Evolutionary conservation across 92 coral and sea anemone genomes (phyloP).

Genomic region (Epizoanthus fatuus): DNA sequence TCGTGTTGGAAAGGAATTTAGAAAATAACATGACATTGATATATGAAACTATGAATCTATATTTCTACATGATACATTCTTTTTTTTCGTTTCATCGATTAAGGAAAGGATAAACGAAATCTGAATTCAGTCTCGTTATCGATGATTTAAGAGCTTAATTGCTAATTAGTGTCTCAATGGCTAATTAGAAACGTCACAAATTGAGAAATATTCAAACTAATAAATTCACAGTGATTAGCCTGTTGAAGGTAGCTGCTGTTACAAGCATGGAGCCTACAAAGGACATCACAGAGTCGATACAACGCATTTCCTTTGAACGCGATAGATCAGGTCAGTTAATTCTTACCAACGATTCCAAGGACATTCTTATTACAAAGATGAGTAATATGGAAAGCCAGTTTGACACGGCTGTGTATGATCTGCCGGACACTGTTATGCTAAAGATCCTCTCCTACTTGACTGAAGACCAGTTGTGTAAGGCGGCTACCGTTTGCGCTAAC

Average conservation of each 20-base stretch:
- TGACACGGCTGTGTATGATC: conserved; percentile 46
- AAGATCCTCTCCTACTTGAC: conserved; percentile 78
- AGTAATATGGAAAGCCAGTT: background rate
- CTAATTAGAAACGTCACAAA: conserved; percentile 9
- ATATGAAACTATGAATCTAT: too few relatives aligned
- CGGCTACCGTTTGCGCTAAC: conserved; percentile 77
- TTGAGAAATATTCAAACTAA: background rate
- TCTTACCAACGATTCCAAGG: background rate
- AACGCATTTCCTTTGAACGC: background rate
- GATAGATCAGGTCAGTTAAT: background rate
- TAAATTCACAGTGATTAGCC: background rate
- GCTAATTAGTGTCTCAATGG: background rate
- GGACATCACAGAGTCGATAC: background rate
- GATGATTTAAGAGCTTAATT: background rate
- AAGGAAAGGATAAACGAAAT: too few relatives aligned
- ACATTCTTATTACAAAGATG: background rate
- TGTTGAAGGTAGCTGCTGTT: background rate
- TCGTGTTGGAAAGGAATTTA: too few relatives aligned
- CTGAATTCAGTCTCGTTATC: background rate
- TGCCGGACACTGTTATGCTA: conserved; percentile 90
- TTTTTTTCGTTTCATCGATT: too few relatives aligned
- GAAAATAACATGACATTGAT: too few relatives aligned
- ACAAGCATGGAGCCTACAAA: conserved; percentile 13
- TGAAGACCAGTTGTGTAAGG: conserved; percentile 70
- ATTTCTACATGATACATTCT: too few relatives aligned